Evolutionary conservation across 2,797 vertebrate species (phyloP), one percentile per base, ranked within the genome.

Genomic region (Diglossa cyanea): DNA sequence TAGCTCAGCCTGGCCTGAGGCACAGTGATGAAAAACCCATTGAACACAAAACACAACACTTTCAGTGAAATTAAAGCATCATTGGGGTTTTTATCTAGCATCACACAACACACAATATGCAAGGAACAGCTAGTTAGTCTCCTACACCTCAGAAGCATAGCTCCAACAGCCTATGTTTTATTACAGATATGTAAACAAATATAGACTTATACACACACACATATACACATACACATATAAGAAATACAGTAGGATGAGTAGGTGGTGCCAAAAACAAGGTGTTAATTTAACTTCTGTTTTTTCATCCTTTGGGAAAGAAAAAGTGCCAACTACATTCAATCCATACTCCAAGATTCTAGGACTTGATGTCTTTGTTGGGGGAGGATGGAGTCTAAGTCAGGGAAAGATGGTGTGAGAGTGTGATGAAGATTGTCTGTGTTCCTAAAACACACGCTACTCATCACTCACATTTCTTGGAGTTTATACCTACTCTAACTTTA

Each of bases 401-500:
- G n/a, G n/a, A 61, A 87, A 50, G 57, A 87, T 0, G 67, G 58
- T 3, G 1, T 28, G 33, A 86, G 66, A 55, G 18, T 47, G n/a
- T 9, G 47, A 78, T 57, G 50, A 91, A 95, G 76, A 77, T 50
- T 33, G 70, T 61, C 53, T 45, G 17, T 58, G 48, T 28, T 94
- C 70, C 87, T 68, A 53, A 18, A 45, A 50, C 33, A 40, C 37
- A 75, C 57, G 26, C 20, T 37, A 66, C 63, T 54, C 54, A 67
- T 19, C 51, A 53, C 37, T 81, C 6, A 1, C 35, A 31, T 48
- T 86, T 94, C 62, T 75, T 53, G 50, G 35, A 86, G 39, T 68
- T 87, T 58, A 90, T 75, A 86, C 37, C 37, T 74, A 75, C 45
- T 67, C 76, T 81, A 60, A 40, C 86, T 92, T 84, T 44, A 86